Conservation (phyloP, 37 sponge, comb jelly and placozoan species). For the Ephydatia muelleri region DNA sequence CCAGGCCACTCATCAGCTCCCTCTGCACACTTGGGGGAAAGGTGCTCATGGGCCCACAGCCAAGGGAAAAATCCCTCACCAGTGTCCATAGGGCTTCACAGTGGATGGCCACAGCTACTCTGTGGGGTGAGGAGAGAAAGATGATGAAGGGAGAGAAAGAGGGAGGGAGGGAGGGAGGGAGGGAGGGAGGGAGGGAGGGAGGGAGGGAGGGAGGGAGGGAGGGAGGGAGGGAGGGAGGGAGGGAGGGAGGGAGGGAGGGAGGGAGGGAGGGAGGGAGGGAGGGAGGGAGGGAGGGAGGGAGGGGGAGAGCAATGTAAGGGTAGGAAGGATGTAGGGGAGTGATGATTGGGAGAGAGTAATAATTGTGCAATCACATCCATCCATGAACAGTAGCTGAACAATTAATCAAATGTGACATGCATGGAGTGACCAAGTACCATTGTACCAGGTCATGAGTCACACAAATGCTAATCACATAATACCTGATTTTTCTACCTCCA, state of each 20-base stretch:
- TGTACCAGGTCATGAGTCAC: not conserved
- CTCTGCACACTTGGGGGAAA: slow-evolving; percentile 46
- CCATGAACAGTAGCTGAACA: not conserved
- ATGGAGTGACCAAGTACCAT: not conserved
- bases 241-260: no score
- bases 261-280: no score
- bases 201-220: no score
- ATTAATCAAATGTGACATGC: not conserved
- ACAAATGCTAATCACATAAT: not conserved
- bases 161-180: no score
- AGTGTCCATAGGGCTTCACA: slow-evolving; percentile 60
- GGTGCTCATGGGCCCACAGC: slow-evolving; percentile 10
- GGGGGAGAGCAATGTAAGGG: no score
- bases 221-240: no score
- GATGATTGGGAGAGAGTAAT: no score
- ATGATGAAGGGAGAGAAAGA: no score
- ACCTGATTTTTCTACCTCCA: not conserved
- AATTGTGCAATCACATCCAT: no score
- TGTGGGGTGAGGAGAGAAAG: not conserved
- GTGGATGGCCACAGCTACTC: slow-evolving; percentile 31
- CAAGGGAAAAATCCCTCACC: slow-evolving; percentile 31
- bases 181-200: no score
- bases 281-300: no score
- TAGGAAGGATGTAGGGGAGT: no score
- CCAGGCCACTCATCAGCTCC: slow-evolving; percentile 32